phyloP scores from a whole-genome alignment of 2,113 vertebrate species.

The Pontoporia blainvillei region DNA sequence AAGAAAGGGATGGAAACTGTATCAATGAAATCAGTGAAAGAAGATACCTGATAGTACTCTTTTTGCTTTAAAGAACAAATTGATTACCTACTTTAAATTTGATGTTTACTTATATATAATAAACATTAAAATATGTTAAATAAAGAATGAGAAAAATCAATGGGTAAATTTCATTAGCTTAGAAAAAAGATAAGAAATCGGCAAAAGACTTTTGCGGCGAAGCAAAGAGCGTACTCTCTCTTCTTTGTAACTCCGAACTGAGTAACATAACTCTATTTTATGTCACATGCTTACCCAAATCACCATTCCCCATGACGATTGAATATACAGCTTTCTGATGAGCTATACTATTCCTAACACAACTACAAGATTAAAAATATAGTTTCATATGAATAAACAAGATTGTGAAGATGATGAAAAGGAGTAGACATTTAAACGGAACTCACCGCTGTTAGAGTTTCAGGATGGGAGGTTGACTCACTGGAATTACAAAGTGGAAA shows the following conservation, averaged over 20 bases:
- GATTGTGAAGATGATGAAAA: not conserved
- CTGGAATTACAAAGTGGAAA: slow-evolving; percentile 44
- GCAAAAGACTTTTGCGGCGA: not conserved
- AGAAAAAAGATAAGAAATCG: not conserved
- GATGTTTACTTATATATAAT: not conserved
- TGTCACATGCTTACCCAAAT: not conserved
- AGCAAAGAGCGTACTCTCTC: not conserved
- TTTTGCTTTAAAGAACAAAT: not conserved
- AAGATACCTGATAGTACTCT: not conserved
- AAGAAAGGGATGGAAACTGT: not conserved
- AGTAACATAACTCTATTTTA: not conserved
- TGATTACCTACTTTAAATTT: not conserved
- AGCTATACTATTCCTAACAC: not conserved
- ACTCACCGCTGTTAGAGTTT: slow-evolving; percentile 56
- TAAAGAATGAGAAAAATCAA: not conserved
- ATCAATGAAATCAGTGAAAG: not conserved
- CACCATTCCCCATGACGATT: not conserved
- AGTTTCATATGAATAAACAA: not conserved
- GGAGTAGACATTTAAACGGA: not conserved
- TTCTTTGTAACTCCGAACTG: not conserved
- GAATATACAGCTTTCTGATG: not conserved
- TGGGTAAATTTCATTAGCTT: not conserved
- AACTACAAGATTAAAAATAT: not conserved
- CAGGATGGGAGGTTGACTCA: slow-evolving; percentile 13
- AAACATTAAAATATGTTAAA: not conserved